Evolutionary conservation across 2,113 vertebrate species (phyloP).

Genomic region (Takifugu bimaculatus): DNA sequence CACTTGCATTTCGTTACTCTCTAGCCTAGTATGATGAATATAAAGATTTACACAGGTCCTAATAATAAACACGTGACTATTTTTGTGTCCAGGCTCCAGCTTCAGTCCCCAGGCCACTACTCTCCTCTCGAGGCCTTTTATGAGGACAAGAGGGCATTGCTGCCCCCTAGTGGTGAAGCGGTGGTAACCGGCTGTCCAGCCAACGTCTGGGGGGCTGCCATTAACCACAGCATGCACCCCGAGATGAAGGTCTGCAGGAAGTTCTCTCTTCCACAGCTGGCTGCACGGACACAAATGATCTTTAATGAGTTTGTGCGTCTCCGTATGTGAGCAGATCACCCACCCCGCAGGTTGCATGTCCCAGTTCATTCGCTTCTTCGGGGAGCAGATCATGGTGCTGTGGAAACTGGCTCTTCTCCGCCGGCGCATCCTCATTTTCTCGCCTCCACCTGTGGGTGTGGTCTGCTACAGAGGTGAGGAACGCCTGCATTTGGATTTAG

Average conservation of each 20-base stretch:
- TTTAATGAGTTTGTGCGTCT: not conserved
- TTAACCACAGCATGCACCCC: slow-evolving; percentile 91
- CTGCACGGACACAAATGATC: not conserved
- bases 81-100: slow-evolving; percentile 81
- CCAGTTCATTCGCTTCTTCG: slow-evolving; percentile 96
- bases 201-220: slow-evolving; percentile 80
- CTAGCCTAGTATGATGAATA: too few species aligned
- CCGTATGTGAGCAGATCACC: slow-evolving; percentile 79
- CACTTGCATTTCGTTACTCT: not conserved
- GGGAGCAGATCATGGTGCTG: slow-evolving; percentile 92
- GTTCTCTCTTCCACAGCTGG: not conserved
- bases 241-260: slow-evolving; percentile 87
- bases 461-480: slow-evolving; percentile 90
- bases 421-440: slow-evolving; percentile 93
- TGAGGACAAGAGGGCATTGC: slow-evolving; percentile 92
- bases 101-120: slow-evolving; percentile 89
- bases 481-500: not conserved
- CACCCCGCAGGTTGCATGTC: slow-evolving; percentile 97
- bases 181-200: slow-evolving; percentile 71
- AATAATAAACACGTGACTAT: too few species aligned
- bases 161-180: slow-evolving; percentile 73
- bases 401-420: slow-evolving; percentile 94
- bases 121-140: slow-evolving; percentile 92
- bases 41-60: too few species aligned
- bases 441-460: slow-evolving; percentile 89